Conservation (phyloP, 64 coral and sea anemone genomes). For the Hydrozoanthus tunicans region DNA sequence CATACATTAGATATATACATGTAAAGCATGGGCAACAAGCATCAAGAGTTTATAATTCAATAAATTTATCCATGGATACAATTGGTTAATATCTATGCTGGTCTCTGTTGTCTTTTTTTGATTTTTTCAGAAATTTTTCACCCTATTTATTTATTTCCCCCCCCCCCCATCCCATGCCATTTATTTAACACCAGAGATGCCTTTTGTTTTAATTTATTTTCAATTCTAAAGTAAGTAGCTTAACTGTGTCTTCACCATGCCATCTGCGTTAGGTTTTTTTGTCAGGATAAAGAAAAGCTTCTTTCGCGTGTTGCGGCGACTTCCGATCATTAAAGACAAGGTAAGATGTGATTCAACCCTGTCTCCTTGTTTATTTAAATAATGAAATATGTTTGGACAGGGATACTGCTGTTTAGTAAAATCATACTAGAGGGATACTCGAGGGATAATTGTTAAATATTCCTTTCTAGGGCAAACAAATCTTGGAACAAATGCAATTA, state of each 20-base stretch:
- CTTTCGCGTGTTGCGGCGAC: conserved; percentile 64
- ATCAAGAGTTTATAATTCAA: not conserved
- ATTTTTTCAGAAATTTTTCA: too few relatives aligned
- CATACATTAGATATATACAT: not conserved
- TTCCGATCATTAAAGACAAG: conserved; percentile 80
- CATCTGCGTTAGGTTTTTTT: conserved; percentile 64
- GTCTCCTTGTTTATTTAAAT: not conserved
- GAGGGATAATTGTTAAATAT: too few relatives aligned
- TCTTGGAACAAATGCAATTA: too few relatives aligned
- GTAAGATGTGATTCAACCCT: not conserved
- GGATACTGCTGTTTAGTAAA: not conserved
- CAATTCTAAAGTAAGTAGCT: not conserved
- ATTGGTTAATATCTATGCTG: not conserved
- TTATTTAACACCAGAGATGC: not conserved
- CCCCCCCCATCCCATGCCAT: too few relatives aligned
- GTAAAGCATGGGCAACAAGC: too few relatives aligned
- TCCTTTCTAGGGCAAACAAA: too few relatives aligned
- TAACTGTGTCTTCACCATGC: not conserved
- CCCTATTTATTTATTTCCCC: too few relatives aligned
- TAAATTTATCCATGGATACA: not conserved
- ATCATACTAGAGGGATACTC: too few relatives aligned
- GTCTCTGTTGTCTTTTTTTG: too few relatives aligned
- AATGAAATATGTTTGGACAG: not conserved
- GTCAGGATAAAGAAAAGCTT: conserved; percentile 88
- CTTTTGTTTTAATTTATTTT: not conserved